These are phyloP conservation scores for Calliphora vicina DNA, from an alignment of 1,140 invertebrate genomes.

Conservation along the genomic window DNA sequence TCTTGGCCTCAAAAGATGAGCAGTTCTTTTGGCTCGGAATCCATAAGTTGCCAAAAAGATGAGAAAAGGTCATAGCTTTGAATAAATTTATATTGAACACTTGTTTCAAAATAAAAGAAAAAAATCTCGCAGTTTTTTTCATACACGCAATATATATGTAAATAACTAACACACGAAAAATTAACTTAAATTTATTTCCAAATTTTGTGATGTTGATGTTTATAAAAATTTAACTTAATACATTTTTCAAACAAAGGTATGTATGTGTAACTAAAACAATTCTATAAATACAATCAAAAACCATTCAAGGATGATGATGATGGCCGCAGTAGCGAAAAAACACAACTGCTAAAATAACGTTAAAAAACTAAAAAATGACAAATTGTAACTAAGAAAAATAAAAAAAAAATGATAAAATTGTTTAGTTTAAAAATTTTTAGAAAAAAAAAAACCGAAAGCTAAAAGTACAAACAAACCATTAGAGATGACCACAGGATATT, in stretches of 20 bases:
- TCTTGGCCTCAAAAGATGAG: too few relatives aligned
- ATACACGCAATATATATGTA: too few relatives aligned
- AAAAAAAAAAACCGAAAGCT: background rate
- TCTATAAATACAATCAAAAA: background rate
- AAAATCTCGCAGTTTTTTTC: too few relatives aligned
- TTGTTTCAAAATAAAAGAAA: too few relatives aligned
- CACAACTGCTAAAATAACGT: background rate
- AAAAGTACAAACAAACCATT: background rate
- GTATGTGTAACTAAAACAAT: background rate
- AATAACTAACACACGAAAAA: too few relatives aligned
- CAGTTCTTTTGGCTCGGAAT: too few relatives aligned
- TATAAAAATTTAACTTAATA: background rate
- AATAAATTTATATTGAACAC: too few relatives aligned
- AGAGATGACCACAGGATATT: conserved; percentile 5
- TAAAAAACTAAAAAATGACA: background rate
- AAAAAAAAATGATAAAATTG: background rate
- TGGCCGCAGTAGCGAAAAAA: background rate
- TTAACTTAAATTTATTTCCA: too few relatives aligned
- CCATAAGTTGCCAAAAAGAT: too few relatives aligned
- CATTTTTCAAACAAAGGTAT: background rate
- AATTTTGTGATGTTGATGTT: too few relatives aligned
- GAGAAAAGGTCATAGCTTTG: too few relatives aligned
- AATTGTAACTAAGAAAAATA: background rate
- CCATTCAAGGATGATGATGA: background rate
- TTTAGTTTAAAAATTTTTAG: background rate